Evolutionary conservation across 1,140 invertebrate species (phyloP).

Genomic region (Zaprionus vittiger): DNA sequence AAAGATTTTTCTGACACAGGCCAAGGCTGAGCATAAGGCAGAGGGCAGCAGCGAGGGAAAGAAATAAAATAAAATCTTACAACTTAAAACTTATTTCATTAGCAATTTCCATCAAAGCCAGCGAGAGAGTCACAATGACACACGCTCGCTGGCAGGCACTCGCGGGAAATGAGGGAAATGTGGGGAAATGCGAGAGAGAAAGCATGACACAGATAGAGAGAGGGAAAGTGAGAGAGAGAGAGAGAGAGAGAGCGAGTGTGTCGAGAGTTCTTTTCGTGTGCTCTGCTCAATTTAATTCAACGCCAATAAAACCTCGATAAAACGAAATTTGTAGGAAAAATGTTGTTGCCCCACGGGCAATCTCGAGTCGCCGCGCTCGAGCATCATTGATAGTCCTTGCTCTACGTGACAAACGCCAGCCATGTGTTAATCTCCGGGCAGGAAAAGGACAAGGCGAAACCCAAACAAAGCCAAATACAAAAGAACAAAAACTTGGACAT

Average conservation of each 20-base stretch:
- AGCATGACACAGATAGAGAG: background rate
- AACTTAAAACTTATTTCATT: constrained; percentile 81
- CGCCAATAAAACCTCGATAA: constrained; percentile 76
- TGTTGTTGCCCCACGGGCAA: constrained; percentile 46
- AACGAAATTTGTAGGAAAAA: constrained; percentile 60
- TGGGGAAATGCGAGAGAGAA: background rate
- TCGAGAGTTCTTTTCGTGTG: background rate
- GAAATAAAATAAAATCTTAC: constrained; percentile 70
- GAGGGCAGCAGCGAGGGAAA: constrained; percentile 25
- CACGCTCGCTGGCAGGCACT: background rate
- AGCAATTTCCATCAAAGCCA: constrained; percentile 75
- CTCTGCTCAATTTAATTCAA: constrained; percentile 76
- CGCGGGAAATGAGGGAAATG: background rate
- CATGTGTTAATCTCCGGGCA: constrained; percentile 63
- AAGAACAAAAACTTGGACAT: constrained; percentile 63
- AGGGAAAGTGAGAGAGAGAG: background rate
- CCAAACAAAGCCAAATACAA: constrained; percentile 28
- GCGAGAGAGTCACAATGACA: constrained; percentile 28
- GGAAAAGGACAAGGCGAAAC: constrained; percentile 29
- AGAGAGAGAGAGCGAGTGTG: background rate
- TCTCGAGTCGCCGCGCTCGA: constrained; percentile 10
- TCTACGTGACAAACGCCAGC: constrained; percentile 57
- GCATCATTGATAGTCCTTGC: constrained; percentile 59
- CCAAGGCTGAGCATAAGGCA: constrained; percentile 23
- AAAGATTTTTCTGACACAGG: constrained; percentile 48